phyloP scores from a whole-genome alignment of 2,797 vertebrate species.

The Smutsia gigantea region DNA sequence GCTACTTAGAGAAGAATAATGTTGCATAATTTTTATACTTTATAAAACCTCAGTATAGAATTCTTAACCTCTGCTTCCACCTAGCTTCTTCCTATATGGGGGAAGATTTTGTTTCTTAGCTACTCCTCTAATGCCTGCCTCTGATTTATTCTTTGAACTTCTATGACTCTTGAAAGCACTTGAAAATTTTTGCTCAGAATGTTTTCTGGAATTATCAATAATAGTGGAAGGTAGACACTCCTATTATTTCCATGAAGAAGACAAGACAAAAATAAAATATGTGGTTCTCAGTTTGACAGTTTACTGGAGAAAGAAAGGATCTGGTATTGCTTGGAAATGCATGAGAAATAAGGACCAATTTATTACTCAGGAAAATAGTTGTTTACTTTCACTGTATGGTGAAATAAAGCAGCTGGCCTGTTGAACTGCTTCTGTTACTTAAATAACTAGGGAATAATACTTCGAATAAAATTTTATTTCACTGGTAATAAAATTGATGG shows the following conservation, averaged over 20 bases:
- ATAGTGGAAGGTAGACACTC: background rate
- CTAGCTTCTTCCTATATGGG: background rate
- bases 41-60: background rate
- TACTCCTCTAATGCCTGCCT: background rate
- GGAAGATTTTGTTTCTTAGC: background rate
- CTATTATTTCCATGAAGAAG: background rate
- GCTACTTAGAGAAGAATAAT: background rate
- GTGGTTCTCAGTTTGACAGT: background rate
- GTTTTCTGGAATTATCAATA: conserved; percentile 34
- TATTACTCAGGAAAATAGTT: conserved; percentile 34
- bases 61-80: background rate
- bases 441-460: background rate
- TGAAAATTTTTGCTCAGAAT: background rate
- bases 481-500: conserved; percentile 6
- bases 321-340: background rate
- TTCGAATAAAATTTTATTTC: conserved; percentile 40
- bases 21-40: background rate
- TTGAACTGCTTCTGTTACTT: conserved; percentile 14
- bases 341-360: conserved; percentile 10
- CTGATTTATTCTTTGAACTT: conserved; percentile 7
- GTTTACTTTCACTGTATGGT: conserved; percentile 17
- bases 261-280: conserved; percentile 37
- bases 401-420: background rate
- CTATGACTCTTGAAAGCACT: background rate
- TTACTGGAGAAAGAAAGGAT: background rate